These are phyloP conservation scores for Crocallis elinguaria DNA, from an alignment of 2,888 invertebrate genomes.

Conservation along the genomic window DNA sequence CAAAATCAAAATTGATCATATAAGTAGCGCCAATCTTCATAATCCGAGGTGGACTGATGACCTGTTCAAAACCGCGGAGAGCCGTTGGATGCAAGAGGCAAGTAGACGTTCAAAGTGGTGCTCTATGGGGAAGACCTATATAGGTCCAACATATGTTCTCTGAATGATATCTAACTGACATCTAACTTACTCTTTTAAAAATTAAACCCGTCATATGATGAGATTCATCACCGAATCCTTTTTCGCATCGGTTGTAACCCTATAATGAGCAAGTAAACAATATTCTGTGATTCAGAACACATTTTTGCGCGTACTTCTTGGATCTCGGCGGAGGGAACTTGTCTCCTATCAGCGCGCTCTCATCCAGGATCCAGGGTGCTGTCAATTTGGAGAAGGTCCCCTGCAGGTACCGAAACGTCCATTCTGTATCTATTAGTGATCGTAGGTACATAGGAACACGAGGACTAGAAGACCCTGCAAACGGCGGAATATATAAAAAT, in stretches of 20 bases:
- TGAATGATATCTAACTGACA: too few relatives aligned
- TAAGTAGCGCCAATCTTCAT: too few relatives aligned
- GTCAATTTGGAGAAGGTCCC: conserved; percentile 77
- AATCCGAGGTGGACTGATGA: too few relatives aligned
- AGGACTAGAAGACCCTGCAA: conserved; percentile 69
- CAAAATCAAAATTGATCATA: background rate
- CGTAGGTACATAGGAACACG: conserved; percentile 73
- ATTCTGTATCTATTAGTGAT: conserved; percentile 66
- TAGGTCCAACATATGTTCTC: too few relatives aligned
- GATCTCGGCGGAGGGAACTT: conserved; percentile 63
- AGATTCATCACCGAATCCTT: too few relatives aligned
- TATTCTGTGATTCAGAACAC: background rate
- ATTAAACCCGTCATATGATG: too few relatives aligned
- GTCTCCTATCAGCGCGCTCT: conserved; percentile 77
- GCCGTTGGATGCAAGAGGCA: too few relatives aligned
- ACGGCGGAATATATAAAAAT: background rate
- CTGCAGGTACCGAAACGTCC: conserved; percentile 79
- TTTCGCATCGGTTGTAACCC: background rate
- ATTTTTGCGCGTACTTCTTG: conserved; percentile 57
- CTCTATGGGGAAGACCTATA: too few relatives aligned
- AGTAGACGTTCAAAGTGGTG: too few relatives aligned
- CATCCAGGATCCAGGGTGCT: conserved; percentile 80
- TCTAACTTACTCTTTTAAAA: too few relatives aligned
- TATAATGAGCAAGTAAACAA: background rate
- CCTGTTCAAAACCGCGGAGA: too few relatives aligned